phyloP scores from a whole-genome alignment of 2,888 invertebrate species.

The Drosophila tanythrix region DNA sequence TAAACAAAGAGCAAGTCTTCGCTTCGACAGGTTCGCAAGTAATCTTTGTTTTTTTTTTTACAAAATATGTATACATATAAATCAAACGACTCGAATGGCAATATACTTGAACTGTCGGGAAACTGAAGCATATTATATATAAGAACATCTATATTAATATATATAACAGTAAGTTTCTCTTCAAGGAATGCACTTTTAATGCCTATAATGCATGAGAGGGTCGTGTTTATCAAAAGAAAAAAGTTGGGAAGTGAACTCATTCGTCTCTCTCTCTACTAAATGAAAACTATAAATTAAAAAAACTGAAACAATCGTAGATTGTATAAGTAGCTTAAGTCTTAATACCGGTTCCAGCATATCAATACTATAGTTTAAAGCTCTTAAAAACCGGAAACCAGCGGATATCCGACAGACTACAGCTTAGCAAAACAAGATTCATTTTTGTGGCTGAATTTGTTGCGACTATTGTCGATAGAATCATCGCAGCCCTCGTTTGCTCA shows the following conservation, averaged over 20 bases:
- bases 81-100: constrained; percentile 57
- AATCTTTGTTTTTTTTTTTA: constrained; percentile 12
- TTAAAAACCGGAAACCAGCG: background rate
- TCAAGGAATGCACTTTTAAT: constrained; percentile 38
- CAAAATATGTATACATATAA: constrained; percentile 58
- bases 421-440: background rate
- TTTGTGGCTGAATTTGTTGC: background rate
- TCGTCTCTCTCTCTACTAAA: background rate
- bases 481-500: constrained; percentile 32
- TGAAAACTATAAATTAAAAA: background rate
- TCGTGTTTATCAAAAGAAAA: background rate
- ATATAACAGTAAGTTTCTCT: constrained; percentile 32
- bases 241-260: background rate
- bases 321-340: background rate
- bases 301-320: background rate
- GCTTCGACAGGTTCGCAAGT: constrained; percentile 46
- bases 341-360: background rate
- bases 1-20: constrained; percentile 43
- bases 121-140: constrained; percentile 28
- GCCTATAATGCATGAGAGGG: constrained; percentile 6
- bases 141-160: constrained; percentile 7
- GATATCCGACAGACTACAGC: background rate
- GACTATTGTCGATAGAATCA: background rate
- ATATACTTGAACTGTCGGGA: constrained; percentile 26
- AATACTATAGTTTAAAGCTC: background rate